These are phyloP conservation scores for Dicyrtoma fusca DNA, from an alignment of 2,888 invertebrate species.

Conservation along the genomic window DNA sequence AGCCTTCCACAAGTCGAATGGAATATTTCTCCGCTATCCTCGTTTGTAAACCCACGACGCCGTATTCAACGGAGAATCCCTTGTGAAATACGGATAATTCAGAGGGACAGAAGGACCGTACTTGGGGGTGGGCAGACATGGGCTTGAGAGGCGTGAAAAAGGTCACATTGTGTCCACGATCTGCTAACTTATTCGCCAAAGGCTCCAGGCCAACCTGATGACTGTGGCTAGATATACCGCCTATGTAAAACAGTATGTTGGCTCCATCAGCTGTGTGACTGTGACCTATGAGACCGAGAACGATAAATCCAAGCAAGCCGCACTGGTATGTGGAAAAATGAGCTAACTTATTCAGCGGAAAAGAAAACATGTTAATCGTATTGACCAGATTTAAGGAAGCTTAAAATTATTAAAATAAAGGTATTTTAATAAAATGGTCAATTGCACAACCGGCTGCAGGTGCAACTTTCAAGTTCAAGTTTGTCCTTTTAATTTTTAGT, in stretches of 20 bases:
- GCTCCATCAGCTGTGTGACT: background rate
- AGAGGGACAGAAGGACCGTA: background rate
- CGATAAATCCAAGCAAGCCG: too few species aligned
- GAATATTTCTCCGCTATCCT: background rate
- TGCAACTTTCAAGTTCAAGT: too few species aligned
- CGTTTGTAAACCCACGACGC: background rate
- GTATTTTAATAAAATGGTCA: too few species aligned
- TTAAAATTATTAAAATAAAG: too few species aligned
- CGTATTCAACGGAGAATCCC: background rate
- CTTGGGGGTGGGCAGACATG: background rate
- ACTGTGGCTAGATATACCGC: background rate
- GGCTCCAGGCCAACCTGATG: conserved; percentile 8
- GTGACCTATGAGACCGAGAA: background rate
- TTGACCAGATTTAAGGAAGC: too few species aligned
- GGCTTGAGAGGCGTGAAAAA: background rate
- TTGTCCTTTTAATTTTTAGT: too few species aligned
- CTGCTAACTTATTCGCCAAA: background rate
- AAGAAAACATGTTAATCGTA: too few species aligned
- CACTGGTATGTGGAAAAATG: too few species aligned
- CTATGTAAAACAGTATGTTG: conserved; percentile 21
- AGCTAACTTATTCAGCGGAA: too few species aligned
- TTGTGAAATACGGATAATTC: background rate
- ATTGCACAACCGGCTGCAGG: too few species aligned
- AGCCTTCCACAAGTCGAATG: background rate
- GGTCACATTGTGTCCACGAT: conserved; percentile 15